These are phyloP conservation scores for Copsychus sechellarum DNA, from an alignment of 2,113 vertebrate genomes.

Conservation along the genomic window DNA sequence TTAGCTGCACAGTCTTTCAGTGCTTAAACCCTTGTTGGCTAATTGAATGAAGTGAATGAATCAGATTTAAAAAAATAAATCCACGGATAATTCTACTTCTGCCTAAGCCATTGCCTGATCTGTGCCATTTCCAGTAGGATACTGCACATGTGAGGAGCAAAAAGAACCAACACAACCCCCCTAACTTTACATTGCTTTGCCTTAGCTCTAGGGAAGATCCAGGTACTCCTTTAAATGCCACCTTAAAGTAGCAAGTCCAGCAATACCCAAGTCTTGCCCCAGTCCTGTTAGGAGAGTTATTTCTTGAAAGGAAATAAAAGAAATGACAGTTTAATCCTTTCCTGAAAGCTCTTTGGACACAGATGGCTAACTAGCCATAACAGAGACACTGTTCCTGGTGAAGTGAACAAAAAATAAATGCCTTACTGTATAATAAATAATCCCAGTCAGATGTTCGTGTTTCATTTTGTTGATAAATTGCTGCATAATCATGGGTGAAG, in stretches of 20 bases:
- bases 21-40: background rate
- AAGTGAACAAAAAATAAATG: slow-evolving; percentile 40
- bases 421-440: slow-evolving; percentile 47
- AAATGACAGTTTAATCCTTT: slow-evolving; percentile 57
- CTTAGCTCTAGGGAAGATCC: background rate
- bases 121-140: background rate
- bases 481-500: slow-evolving; percentile 11
- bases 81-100: background rate
- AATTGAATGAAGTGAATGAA: background rate
- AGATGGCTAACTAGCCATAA: slow-evolving; percentile 48
- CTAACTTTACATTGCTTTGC: background rate
- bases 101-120: background rate
- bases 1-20: background rate
- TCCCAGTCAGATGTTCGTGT: slow-evolving; percentile 29
- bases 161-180: background rate
- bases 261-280: background rate
- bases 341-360: slow-evolving; percentile 45
- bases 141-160: background rate
- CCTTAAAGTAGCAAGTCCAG: background rate
- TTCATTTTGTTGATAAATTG: slow-evolving; percentile 53
- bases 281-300: background rate
- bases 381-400: slow-evolving; percentile 30
- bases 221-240: background rate
- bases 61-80: background rate
- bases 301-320: slow-evolving; percentile 50